phyloP scores from a whole-genome alignment of 2,888 invertebrate species.

The Buathra laborator region DNA sequence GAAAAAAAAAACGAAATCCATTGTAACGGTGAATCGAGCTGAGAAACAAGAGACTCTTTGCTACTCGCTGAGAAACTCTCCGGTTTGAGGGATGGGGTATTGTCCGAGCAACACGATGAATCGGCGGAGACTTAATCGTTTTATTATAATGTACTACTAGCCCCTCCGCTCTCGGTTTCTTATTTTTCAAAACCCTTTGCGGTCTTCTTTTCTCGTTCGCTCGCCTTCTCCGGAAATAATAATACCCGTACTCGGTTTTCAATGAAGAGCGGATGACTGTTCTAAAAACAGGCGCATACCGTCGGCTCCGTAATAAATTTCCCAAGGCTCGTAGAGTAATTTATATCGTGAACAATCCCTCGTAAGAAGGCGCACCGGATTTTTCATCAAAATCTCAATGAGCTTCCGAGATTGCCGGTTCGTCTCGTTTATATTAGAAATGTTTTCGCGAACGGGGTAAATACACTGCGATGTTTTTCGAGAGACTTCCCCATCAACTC shows the following conservation, averaged over 20 bases:
- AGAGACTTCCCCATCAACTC: neutral
- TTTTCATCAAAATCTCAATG: constrained; percentile 21
- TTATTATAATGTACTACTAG: constrained; percentile 34
- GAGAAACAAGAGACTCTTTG: constrained; percentile 11
- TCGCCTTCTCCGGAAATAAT: neutral
- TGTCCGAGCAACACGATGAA: neutral
- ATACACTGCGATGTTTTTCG: neutral
- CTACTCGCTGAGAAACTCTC: neutral
- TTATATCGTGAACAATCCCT: constrained; percentile 40
- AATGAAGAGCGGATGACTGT: constrained; percentile 10
- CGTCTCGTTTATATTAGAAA: constrained; percentile 16
- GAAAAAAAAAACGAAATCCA: constrained; percentile 23
- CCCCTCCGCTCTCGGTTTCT: neutral
- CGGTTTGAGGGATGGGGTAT: constrained; percentile 1
- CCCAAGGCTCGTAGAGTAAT: constrained; percentile 30
- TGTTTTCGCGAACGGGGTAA: constrained; percentile 15
- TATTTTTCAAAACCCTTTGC: neutral
- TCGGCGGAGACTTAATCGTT: constrained; percentile 22
- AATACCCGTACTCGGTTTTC: constrained; percentile 1
- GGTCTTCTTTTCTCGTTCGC: neutral
- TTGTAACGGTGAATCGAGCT: constrained; percentile 29
- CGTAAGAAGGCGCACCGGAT: constrained; percentile 3
- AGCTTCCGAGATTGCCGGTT: neutral
- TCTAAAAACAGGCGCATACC: neutral
- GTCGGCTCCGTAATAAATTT: constrained; percentile 21